These are phyloP conservation scores for Spialia ferax DNA, from an alignment of 2,888 invertebrate species.

Conservation along the genomic window DNA sequence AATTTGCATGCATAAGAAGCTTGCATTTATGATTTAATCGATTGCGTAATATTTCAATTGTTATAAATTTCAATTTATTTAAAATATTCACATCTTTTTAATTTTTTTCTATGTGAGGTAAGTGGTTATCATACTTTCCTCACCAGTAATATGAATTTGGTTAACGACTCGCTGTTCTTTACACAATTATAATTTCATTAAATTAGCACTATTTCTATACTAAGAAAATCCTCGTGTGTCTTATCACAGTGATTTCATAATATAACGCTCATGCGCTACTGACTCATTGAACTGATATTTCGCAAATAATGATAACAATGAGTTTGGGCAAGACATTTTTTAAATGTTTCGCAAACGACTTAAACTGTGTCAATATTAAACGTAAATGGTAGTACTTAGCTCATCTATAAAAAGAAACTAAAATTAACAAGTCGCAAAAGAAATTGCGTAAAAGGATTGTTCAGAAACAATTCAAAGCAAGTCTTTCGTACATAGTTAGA, in stretches of 20 bases:
- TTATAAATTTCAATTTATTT: neutral
- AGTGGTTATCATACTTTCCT: neutral
- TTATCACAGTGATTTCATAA: conserved; percentile 23
- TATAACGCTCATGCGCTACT: conserved; percentile 30
- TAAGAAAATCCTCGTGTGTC: neutral
- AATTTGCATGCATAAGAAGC: neutral
- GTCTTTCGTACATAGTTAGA: neutral
- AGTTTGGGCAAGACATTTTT: conserved; percentile 46
- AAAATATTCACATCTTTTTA: neutral
- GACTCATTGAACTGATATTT: conserved; percentile 45
- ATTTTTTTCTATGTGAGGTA: neutral
- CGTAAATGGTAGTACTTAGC: neutral
- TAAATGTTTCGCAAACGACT: conserved; percentile 45
- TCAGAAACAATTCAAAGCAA: neutral
- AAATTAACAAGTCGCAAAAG: neutral
- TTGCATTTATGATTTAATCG: neutral
- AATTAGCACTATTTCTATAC: neutral
- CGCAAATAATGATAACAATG: conserved; percentile 46
- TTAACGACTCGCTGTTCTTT: neutral
- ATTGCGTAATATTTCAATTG: neutral
- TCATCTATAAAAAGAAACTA: neutral
- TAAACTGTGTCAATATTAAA: conserved; percentile 47
- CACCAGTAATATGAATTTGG: neutral
- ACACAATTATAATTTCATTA: neutral
- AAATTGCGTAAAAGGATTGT: neutral